Evolutionary conservation across 2,888 invertebrate species (phyloP).

Genomic region (Meandrusa payeni): DNA sequence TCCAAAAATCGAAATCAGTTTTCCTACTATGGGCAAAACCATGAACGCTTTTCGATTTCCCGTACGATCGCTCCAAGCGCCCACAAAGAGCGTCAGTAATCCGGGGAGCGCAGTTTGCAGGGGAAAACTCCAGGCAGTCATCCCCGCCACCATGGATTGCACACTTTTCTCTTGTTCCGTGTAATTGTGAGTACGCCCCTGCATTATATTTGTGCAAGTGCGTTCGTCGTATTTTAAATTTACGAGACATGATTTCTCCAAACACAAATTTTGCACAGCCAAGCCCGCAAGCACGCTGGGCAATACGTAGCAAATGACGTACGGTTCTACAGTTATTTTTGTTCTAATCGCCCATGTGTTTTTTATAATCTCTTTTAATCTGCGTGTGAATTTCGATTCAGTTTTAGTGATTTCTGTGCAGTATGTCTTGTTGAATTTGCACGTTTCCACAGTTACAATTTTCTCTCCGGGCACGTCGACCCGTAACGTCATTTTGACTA

Average conservation of each 20-base stretch:
- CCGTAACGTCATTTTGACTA: slow-evolving; percentile 72
- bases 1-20: slow-evolving; percentile 76
- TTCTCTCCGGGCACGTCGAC: slow-evolving; percentile 74
- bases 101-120: slow-evolving; percentile 81
- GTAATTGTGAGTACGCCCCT: slow-evolving; percentile 60
- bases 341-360: slow-evolving; percentile 63
- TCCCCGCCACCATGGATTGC: slow-evolving; percentile 76
- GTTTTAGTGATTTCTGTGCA: slow-evolving; percentile 50
- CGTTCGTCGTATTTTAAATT: slow-evolving; percentile 75
- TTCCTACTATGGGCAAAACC: slow-evolving; percentile 81
- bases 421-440: slow-evolving; percentile 59
- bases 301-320: slow-evolving; percentile 83
- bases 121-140: slow-evolving; percentile 81
- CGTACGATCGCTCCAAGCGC: slow-evolving; percentile 83
- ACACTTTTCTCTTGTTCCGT: slow-evolving; percentile 68
- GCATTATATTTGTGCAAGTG: slow-evolving; percentile 77
- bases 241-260: slow-evolving; percentile 81
- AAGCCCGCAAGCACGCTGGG: slow-evolving; percentile 84
- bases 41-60: slow-evolving; percentile 81
- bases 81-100: slow-evolving; percentile 78
- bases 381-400: slow-evolving; percentile 56
- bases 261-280: slow-evolving; percentile 77
- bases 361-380: slow-evolving; percentile 63
- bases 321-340: slow-evolving; percentile 84
- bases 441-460: slow-evolving; percentile 59